A percentile compares a stretch with the other conserved stretches of the same genome.
Conservation (phyloP, 2,113 vertebrate genomes). For the Pogona vitticeps region DNA sequence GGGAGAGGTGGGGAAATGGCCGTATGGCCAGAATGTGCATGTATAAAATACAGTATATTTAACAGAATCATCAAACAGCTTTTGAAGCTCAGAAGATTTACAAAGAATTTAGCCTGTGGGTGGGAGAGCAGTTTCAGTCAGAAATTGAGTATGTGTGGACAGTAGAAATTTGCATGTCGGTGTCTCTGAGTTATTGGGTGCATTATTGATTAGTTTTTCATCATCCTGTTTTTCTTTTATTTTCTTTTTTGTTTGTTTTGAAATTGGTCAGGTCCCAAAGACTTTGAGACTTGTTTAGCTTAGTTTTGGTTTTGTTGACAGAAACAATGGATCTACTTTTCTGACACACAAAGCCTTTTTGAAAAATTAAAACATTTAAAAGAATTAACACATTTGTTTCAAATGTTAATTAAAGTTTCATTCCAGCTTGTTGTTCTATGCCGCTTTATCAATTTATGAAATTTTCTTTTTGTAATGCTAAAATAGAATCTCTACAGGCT, state of each 20-base stretch:
- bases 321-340: background rate
- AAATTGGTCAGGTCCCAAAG: background rate
- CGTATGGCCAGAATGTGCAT: too few relatives aligned
- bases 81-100: background rate
- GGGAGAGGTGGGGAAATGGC: background rate
- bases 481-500: conserved; percentile 12
- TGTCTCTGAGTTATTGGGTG: too few relatives aligned
- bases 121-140: too few relatives aligned
- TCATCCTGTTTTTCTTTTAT: background rate
- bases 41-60: background rate
- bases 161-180: too few relatives aligned
- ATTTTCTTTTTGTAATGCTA: conserved; percentile 16
- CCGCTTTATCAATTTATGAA: conserved; percentile 31
- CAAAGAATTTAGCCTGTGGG: background rate
- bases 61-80: background rate
- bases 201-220: background rate
- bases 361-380: conserved; percentile 20
- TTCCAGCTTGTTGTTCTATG: conserved; percentile 12
- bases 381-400: conserved; percentile 21
- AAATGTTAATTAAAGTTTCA: conserved; percentile 27
- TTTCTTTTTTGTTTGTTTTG: background rate
- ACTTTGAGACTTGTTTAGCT: background rate
- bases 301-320: background rate
- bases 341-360: background rate
- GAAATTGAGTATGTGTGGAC: too few relatives aligned